phyloP scores from a whole-genome alignment of 2,888 invertebrate genomes.

The Cyrtodaria siliqua region DNA sequence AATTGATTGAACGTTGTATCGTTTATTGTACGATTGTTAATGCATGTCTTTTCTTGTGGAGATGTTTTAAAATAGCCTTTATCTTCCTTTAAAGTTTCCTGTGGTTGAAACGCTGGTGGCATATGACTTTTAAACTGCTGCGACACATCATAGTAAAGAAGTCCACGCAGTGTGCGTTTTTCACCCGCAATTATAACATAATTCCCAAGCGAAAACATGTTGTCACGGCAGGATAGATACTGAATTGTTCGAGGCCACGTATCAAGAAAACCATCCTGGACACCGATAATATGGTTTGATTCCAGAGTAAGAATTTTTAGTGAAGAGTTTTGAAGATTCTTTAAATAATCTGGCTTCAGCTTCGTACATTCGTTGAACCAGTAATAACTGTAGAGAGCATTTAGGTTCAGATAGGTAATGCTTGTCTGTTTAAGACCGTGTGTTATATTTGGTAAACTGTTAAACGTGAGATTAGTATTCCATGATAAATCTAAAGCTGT shows the following conservation, averaged over 20 bases:
- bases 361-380: background rate
- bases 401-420: slow-evolving; percentile 18
- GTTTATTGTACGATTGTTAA: background rate
- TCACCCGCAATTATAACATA: slow-evolving; percentile 3
- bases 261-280: background rate
- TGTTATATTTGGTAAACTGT: slow-evolving; percentile 15
- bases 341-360: background rate
- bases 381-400: slow-evolving; percentile 7
- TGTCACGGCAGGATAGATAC: slow-evolving; percentile 21
- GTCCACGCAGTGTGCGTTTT: background rate
- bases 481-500: slow-evolving; percentile 20
- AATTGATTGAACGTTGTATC: background rate
- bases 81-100: too few species aligned
- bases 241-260: background rate
- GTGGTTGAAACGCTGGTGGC: too few species aligned
- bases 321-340: background rate
- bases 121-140: slow-evolving; percentile 20
- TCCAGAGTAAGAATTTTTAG: slow-evolving; percentile 10
- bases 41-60: too few species aligned
- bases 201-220: slow-evolving; percentile 14
- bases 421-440: slow-evolving; percentile 1
- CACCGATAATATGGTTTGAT: slow-evolving; percentile 8
- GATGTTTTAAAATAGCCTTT: too few species aligned
- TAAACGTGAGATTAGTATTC: slow-evolving; percentile 11
- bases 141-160: slow-evolving; percentile 14